Base-by-base conservation (phyloP, 2,888 invertebrate species). In the Drosophila barbarae region DNA sequence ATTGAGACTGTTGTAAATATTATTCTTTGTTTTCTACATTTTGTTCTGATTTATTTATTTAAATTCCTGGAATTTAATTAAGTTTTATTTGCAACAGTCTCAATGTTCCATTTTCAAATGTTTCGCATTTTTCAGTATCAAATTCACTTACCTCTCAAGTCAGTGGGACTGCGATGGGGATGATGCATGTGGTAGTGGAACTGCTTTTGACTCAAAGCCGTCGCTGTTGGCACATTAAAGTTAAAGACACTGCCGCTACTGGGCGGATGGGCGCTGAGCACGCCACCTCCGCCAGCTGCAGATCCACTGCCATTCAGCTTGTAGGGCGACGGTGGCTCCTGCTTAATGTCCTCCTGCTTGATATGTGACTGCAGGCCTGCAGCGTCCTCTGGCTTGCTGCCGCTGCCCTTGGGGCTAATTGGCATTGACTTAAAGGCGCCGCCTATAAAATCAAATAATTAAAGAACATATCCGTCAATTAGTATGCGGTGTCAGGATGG, bases 371-470 rank as follows among this genome's bases (percentile, higher is more conserved):
- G 78, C 57, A 71, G 42, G 28, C 39, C n/a, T 7, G 28, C 46
- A 72, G 70, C 71, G n/a, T 87, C 87, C 63, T 88, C 88, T 18
- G 77, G 54, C 74, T 88, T 89, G 65, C 84, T 46, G 70, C 87
- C 86, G 32, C 61, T 36, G 74, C 89, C 90, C 84, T 91, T 91
- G 26, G 92, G 91, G 72, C 91, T 91, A 46, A 90, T 90, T 5
- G 94, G 96, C 91, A 96, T 89, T 15, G 96, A 96, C 89, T 96
- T 96, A 87, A 98, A 97, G 39, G 97, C 97, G 21, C 97, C 96
- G 50, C 96, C 96, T 86, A 28, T 18, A 8, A 10, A 12, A 30
- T 10, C 32, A 38, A 34, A 9, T 10, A 8, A 41, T 18, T 12
- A 1, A 36, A 41, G 9, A 26, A 30, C 5, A 4, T 18, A 21